Conservation (phyloP, 1,140 invertebrate species). For the Steinernema feltiae region DNA sequence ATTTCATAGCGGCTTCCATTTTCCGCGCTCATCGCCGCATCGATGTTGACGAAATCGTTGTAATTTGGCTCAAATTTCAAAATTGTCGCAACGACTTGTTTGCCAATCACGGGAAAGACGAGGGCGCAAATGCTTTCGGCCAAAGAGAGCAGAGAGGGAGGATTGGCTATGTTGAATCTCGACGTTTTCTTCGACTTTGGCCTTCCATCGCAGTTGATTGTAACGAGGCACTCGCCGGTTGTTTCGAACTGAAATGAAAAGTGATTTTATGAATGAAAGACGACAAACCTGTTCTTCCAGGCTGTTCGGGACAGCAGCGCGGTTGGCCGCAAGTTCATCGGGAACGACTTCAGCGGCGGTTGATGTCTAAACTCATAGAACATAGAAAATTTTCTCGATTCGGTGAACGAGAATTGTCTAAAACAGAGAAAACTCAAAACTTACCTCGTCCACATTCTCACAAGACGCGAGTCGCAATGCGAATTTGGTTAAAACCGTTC, state of each 20-base stretch:
- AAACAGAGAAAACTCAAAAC: no score
- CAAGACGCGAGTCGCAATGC: not conserved
- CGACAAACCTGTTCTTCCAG: no score
- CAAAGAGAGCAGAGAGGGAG: not conserved
- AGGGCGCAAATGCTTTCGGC: not conserved
- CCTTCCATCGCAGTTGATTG: not conserved
- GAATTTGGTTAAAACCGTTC: not conserved
- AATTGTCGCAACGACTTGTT: no score
- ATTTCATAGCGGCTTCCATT: not conserved
- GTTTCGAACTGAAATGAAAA: no score
- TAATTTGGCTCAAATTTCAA: not conserved
- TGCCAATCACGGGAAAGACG: not conserved
- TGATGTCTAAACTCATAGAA: no score
- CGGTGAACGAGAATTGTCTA: no score
- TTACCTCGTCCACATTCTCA: no score
- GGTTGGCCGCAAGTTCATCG: no score
- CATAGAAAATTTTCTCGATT: no score
- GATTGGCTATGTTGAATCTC: not conserved
- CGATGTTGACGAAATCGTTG: not conserved
- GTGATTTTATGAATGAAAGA: no score
- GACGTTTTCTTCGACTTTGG: not conserved
- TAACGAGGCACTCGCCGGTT: not conserved
- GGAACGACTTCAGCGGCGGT: no score
- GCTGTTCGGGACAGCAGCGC: no score
- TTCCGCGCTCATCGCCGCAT: not conserved